Conservation (phyloP, 2,113 vertebrate genomes). For the Hypocryptadius cinnamomeus region DNA sequence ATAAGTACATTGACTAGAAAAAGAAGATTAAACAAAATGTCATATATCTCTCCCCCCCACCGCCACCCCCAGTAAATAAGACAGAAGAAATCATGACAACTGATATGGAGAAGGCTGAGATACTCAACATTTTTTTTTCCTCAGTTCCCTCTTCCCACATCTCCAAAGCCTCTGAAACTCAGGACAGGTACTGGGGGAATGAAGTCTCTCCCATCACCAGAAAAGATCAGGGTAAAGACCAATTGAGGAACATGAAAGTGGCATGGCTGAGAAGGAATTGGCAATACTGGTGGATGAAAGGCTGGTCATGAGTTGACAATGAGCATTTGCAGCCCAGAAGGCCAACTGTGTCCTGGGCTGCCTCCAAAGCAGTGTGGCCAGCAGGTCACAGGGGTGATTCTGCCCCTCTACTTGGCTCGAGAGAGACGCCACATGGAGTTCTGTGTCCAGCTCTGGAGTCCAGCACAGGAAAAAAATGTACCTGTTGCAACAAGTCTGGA, state of each 20-base stretch:
- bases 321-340: not conserved
- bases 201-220: not conserved
- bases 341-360: not conserved
- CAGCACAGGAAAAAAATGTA: not conserved
- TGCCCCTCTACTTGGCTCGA: fast-evolving
- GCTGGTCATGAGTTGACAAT: not conserved
- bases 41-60: not conserved
- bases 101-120: not conserved
- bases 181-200: not conserved
- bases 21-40: not conserved
- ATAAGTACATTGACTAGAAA: not conserved
- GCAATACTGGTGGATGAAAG: not conserved
- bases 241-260: not conserved
- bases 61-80: not conserved
- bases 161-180: not conserved
- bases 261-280: not conserved
- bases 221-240: not conserved
- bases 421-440: not conserved
- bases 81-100: not conserved
- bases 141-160: not conserved
- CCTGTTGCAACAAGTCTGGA: fast-evolving
- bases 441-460: not conserved
- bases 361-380: not conserved
- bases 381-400: not conserved
- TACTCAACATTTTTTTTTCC: not conserved